These are phyloP conservation scores for Sympetrum striolatum DNA, from an alignment of 2,888 invertebrate genomes.

Conservation along the genomic window DNA sequence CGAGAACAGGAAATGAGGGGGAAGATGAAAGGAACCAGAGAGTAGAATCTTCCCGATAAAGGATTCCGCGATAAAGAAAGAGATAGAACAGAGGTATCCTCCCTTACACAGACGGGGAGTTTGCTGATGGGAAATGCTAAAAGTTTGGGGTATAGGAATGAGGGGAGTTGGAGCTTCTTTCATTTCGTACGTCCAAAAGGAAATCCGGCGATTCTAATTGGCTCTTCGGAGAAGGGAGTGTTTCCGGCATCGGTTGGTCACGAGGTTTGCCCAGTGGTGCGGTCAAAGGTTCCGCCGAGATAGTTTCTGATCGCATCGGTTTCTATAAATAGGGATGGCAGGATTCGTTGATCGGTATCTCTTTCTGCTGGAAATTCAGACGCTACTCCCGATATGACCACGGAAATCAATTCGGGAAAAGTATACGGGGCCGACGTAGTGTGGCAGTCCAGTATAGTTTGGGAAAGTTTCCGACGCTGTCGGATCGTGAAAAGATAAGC, in stretches of 20 bases:
- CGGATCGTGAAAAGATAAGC: too few species aligned
- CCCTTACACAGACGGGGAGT: neutral
- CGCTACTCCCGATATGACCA: too few species aligned
- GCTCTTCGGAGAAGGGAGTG: neutral
- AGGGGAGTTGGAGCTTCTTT: neutral
- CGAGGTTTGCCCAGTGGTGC: neutral
- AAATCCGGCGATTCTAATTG: neutral
- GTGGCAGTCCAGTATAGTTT: too few species aligned
- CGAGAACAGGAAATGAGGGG: neutral
- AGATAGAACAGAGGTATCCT: too few species aligned
- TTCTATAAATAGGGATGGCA: neutral
- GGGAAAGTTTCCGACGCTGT: too few species aligned
- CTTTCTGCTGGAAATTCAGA: too few species aligned
- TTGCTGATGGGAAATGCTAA: neutral
- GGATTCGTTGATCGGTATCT: too few species aligned
- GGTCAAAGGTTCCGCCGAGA: neutral
- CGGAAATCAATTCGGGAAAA: too few species aligned
- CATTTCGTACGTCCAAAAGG: neutral
- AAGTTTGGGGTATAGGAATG: neutral
- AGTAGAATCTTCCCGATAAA: neutral
- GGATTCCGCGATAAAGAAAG: too few species aligned
- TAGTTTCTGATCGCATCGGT: neutral
- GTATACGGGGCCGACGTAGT: too few species aligned
- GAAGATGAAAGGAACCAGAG: neutral
- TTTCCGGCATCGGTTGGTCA: neutral